Evolutionary conservation across 1,140 invertebrate genomes (phyloP).

Genomic region (Heliconius nattereri): DNA sequence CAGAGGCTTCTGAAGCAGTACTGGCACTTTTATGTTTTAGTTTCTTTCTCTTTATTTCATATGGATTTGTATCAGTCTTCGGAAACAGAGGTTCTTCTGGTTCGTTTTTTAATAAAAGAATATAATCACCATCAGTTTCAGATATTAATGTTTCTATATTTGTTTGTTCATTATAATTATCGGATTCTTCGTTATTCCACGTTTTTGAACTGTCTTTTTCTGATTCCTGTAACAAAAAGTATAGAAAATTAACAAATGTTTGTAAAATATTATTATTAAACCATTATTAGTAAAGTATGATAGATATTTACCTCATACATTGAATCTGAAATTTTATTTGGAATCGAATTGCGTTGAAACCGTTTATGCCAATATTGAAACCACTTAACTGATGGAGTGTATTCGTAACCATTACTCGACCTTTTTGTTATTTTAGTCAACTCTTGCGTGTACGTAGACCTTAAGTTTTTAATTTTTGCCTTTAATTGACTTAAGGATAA

Average conservation of each 20-base stretch:
- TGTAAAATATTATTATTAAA: background rate
- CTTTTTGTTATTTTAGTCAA: constrained; percentile 65
- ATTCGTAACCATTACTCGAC: constrained; percentile 50
- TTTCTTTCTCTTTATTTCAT: constrained; percentile 49
- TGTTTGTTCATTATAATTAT: constrained; percentile 38
- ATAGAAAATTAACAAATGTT: background rate
- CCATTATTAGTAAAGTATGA: background rate
- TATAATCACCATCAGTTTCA: constrained; percentile 44
- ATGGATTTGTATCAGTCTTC: constrained; percentile 3
- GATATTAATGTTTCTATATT: constrained; percentile 45
- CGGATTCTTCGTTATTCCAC: constrained; percentile 40
- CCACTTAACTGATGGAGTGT: constrained; percentile 65
- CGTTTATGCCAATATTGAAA: constrained; percentile 62
- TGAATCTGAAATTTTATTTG: background rate
- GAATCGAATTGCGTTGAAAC: background rate
- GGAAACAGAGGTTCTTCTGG: constrained; percentile 29
- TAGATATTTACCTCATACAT: constrained; percentile 17
- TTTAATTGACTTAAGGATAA: constrained; percentile 61
- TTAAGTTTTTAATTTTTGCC: constrained; percentile 74
- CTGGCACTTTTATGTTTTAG: constrained; percentile 44
- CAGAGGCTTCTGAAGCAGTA: constrained; percentile 43
- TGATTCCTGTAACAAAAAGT: constrained; percentile 34
- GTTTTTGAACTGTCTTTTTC: constrained; percentile 45
- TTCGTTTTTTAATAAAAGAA: constrained; percentile 48
- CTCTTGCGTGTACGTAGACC: constrained; percentile 74